Evolutionary conservation across 2,888 invertebrate genomes (phyloP), one percentile per base, ranked within the genome.

Genomic region (Steromphala cineraria): DNA sequence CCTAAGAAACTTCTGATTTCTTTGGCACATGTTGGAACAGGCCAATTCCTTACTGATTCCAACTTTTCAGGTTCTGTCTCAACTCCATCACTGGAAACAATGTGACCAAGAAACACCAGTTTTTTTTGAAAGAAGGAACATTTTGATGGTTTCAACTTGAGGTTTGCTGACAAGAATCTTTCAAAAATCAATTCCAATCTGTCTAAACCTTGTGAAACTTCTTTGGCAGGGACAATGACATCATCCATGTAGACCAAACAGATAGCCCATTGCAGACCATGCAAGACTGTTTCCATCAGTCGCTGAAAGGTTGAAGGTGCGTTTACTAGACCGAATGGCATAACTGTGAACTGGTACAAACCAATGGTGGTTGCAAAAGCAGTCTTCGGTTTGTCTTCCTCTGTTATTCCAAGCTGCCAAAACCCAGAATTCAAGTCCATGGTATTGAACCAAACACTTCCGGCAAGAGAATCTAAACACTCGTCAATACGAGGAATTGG

Each of bases 241-340:
- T 87, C 87, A 75, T 87, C 87, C 36, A 87, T 55, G 75, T 84
- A 76, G 81, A 31, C 53, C 82, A 19, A 75, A 36, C 36, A 36
- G 36, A 36, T 36, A 36, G 36, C 55, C 67, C 79, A 83, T 15
- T 83, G 75, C 19, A 86, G 55, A 4, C 76, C 81, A 78, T 80
- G 19, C 10, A 87, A 56, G 28, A 85, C 71, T 24, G 77, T 40
- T 31, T 84, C 82, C 86, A 87, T 87, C 2, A 87, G 52, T 52
- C 87, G 31, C 67, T 87, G 80, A 67, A 87, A 88, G 21, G 87
- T 87, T n/a, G 83, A 80, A 28, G 87, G 87, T 15, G 84, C 83
- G 55, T 84, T 84, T 13, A 55, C 46, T 15, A 87, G 71, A n/a
- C 86, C 86, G 67, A 87, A 87, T 7, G 86, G 82, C 82, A 86